Evolutionary conservation across 2,888 invertebrate species (phyloP).

Genomic region (Lasioglossum zephyrum): DNA sequence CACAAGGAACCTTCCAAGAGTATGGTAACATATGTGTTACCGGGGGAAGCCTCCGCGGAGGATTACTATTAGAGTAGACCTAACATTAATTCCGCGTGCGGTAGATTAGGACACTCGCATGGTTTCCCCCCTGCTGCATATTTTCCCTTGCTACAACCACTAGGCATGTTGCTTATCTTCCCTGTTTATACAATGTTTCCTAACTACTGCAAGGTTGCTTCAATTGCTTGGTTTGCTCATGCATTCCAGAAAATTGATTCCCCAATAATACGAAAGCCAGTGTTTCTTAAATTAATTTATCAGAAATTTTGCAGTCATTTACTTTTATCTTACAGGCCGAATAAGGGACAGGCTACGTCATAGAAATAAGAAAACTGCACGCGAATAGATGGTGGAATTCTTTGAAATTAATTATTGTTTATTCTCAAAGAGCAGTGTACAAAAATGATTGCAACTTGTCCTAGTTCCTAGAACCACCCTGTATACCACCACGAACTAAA

Average conservation of each 20-base stretch:
- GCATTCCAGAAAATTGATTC: not conserved
- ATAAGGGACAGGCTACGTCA: no score
- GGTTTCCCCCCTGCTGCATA: constrained; percentile 72
- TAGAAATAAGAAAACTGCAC: not conserved
- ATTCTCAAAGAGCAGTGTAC: no score
- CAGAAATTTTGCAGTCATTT: not conserved
- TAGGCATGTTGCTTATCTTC: constrained; percentile 1
- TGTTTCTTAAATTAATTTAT: no score
- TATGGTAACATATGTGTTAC: constrained; percentile 42
- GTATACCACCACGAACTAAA: not conserved
- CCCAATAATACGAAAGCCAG: not conserved
- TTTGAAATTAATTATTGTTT: no score
- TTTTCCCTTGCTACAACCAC: constrained; percentile 20
- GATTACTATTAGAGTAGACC: constrained; percentile 72
- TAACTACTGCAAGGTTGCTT: not conserved
- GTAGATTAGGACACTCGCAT: constrained; percentile 77
- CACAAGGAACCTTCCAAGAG: constrained; percentile 65
- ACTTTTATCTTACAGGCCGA: no score
- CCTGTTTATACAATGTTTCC: not conserved
- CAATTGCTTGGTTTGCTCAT: not conserved
- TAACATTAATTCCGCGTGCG: constrained; percentile 80
- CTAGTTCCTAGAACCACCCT: no score
- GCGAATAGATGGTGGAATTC: not conserved
- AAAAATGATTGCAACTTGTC: no score
- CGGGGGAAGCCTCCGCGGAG: constrained; percentile 50